Evolutionary conservation across 2,888 invertebrate species (phyloP).

Genomic region (Caenorhabditis afra): DNA sequence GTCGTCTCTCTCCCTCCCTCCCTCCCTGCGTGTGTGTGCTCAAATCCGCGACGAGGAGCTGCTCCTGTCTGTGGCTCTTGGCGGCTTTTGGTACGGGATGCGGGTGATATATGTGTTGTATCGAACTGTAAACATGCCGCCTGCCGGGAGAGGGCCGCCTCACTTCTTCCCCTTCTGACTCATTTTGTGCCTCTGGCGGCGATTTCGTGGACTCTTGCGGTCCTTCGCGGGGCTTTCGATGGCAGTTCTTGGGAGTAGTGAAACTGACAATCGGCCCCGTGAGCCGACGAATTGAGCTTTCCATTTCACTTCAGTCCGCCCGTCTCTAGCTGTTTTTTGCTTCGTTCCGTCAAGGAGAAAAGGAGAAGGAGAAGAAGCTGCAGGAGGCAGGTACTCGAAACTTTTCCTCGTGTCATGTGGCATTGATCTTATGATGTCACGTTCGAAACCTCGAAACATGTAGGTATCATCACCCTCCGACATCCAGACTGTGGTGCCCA

Average conservation of each 20-base stretch:
- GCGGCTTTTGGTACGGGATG: slow-evolving; percentile 4
- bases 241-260: not conserved
- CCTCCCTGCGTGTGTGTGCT: not conserved
- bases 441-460: not conserved
- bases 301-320: not conserved
- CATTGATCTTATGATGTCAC: slow-evolving; percentile 1
- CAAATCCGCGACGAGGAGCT: not conserved
- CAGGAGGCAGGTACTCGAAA: not conserved
- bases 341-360: too few species aligned
- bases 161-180: not conserved
- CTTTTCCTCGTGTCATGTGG: not conserved
- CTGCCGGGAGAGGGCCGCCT: too few species aligned
- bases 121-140: slow-evolving; percentile 15
- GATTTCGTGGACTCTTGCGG: not conserved
- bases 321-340: not conserved
- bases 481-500: not conserved
- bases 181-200: not conserved
- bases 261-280: not conserved
- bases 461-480: not conserved
- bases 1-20: not conserved
- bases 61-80: slow-evolving; percentile 11
- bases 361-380: too few species aligned
- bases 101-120: not conserved
- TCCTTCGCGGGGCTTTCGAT: too few species aligned
- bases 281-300: not conserved